Evolutionary conservation across 2,113 vertebrate genomes (phyloP), one percentile per base, ranked within the genome.

Genomic region (Gallinago undulata): DNA sequence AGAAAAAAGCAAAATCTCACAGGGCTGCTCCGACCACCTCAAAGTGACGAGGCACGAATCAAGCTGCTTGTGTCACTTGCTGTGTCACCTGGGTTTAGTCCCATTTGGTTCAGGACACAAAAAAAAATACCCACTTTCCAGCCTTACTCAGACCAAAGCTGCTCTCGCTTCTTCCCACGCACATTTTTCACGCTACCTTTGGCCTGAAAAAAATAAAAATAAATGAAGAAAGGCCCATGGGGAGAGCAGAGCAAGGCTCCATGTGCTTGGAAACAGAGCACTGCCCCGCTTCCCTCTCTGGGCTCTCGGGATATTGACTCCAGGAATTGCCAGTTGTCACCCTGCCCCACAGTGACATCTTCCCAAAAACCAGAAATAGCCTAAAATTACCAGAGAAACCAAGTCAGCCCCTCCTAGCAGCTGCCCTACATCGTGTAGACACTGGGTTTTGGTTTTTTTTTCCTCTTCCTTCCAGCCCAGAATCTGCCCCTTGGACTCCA

Each of bases 281-380:
- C 47, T 72, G 53, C 79, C 30, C 2, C 0, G 47, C 37, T 87
- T 56, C 37, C 76, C 85, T 39, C 80, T 13, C 31, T 68, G 3
- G 0, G 67, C 78, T 85, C 63, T n/a, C 80, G 64, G 56, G 39
- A 39, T 39, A 57, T 67, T 67, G 77, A 63, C 84, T 89, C 21
- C 56, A 84, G 73, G 73, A 89, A 48, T 43, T 67, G 89, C 80
- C 68, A 30, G 12, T 39, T 39, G 66, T 88, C 5, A 3, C 67
- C 37, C 64, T 59, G 80, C 73, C 81, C 56, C 22, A 6, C 0
- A 1, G 28, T 28, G 77, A 76, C 43, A n/a, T 89, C 89, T 48
- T 94, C 91, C 91, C 48, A 62, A 73, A 92, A 73, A 89, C 89
- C 95, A 97, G 89, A 96, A 95, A 95, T 87, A 97, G 81, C 73